Conservation (phyloP, 2,888 invertebrate genomes). For the Leptinotarsa tumamoca region DNA sequence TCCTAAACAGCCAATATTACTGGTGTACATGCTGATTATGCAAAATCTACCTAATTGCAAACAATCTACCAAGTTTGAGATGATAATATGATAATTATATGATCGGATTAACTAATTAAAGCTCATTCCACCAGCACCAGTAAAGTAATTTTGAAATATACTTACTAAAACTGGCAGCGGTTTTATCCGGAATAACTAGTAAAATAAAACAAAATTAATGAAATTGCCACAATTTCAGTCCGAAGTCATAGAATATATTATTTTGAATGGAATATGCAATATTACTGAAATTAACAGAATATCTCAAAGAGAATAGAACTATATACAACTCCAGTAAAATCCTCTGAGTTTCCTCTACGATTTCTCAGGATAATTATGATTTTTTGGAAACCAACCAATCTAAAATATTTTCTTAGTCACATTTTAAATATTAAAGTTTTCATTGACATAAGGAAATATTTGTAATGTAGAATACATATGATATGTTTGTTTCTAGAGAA, state of each 20-base stretch:
- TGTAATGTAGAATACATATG: too few species aligned
- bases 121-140: conserved; percentile 65
- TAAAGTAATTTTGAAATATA: conserved; percentile 66
- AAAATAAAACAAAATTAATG: conserved; percentile 56
- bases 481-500: too few species aligned
- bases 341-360: too few species aligned
- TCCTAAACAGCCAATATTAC: background rate
- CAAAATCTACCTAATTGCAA: conserved; percentile 28
- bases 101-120: conserved; percentile 41
- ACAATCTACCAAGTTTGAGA: conserved; percentile 26
- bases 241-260: background rate
- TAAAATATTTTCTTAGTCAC: too few species aligned
- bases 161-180: conserved; percentile 98
- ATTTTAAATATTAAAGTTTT: too few species aligned
- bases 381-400: too few species aligned
- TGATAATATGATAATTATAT: conserved; percentile 14
- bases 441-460: too few species aligned
- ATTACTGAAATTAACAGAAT: background rate
- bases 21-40: conserved; percentile 15
- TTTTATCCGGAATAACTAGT: conserved; percentile 98
- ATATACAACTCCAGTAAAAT: background rate
- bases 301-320: background rate
- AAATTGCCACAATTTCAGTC: background rate
- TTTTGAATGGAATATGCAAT: background rate
- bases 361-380: too few species aligned